Conservation (phyloP, 1,140 invertebrate genomes). For the Drosophila persimilis region DNA sequence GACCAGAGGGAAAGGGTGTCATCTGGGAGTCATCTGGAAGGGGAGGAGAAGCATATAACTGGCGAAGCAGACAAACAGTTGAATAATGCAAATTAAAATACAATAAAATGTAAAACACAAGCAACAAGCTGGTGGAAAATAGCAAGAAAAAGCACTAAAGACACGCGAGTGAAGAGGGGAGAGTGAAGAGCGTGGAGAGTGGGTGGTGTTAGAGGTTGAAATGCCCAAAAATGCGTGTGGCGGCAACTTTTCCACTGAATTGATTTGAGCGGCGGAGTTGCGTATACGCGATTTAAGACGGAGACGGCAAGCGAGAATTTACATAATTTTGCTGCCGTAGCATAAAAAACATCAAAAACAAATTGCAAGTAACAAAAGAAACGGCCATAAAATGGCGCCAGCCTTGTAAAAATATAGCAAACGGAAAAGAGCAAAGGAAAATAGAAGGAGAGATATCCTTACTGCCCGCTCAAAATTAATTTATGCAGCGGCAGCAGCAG, state of each 20-base stretch:
- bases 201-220: slow-evolving; percentile 10
- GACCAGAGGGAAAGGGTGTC: too few relatives aligned
- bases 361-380: slow-evolving; percentile 65
- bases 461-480: slow-evolving; percentile 35
- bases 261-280: slow-evolving; percentile 55
- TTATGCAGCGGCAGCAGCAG: slow-evolving; percentile 40
- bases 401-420: slow-evolving; percentile 45
- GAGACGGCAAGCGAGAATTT: slow-evolving; percentile 48
- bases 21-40: background rate
- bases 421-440: slow-evolving; percentile 11
- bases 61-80: slow-evolving; percentile 53
- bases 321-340: slow-evolving; percentile 69
- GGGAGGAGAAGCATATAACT: background rate
- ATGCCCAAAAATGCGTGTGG: slow-evolving; percentile 59
- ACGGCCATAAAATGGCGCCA: slow-evolving; percentile 69
- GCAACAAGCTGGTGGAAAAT: slow-evolving; percentile 20
- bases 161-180: slow-evolving; percentile 20
- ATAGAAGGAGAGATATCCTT: slow-evolving; percentile 12
- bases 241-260: slow-evolving; percentile 78
- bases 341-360: slow-evolving; percentile 58
- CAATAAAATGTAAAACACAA: slow-evolving; percentile 76
- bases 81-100: slow-evolving; percentile 79
- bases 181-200: background rate
- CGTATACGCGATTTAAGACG: slow-evolving; percentile 13
- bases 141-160: slow-evolving; percentile 5